Conservation (phyloP, 2,888 invertebrate genomes). For the Leistus spinibarbis region DNA sequence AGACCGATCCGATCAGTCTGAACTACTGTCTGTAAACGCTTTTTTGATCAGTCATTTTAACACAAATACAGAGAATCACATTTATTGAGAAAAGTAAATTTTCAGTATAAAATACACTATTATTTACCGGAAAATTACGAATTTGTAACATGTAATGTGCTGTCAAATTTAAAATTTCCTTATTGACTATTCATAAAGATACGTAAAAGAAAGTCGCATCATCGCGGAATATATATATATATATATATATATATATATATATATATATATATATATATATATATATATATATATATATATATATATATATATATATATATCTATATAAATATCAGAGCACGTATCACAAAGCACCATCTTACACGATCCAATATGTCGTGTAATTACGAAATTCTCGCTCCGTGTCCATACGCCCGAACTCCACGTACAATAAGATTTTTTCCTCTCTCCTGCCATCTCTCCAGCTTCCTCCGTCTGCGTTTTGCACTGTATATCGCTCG, state of each 20-base stretch:
- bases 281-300: not conserved
- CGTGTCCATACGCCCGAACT: not conserved
- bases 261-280: not conserved
- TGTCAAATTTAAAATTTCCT: too few species aligned
- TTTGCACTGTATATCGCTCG: constrained; percentile 1
- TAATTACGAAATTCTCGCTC: constrained; percentile 4
- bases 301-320: not conserved
- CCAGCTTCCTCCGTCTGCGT: not conserved
- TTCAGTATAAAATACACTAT: too few species aligned
- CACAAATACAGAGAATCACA: too few species aligned
- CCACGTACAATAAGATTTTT: constrained; percentile 13
- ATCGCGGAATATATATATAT: not conserved
- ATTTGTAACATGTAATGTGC: too few species aligned
- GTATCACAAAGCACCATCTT: not conserved
- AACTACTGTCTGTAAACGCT: too few species aligned
- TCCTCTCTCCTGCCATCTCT: not conserved
- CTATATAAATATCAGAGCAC: not conserved
- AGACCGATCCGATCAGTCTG: too few species aligned
- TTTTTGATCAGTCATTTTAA: too few species aligned
- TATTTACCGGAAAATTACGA: too few species aligned
- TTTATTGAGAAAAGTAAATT: too few species aligned
- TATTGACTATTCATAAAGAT: too few species aligned
- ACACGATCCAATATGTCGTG: not conserved
- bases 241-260: too few species aligned
- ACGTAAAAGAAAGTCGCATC: too few species aligned